These are phyloP conservation scores for Mus pahari DNA, from an alignment of 2,113 vertebrate species.

Conservation along the genomic window DNA sequence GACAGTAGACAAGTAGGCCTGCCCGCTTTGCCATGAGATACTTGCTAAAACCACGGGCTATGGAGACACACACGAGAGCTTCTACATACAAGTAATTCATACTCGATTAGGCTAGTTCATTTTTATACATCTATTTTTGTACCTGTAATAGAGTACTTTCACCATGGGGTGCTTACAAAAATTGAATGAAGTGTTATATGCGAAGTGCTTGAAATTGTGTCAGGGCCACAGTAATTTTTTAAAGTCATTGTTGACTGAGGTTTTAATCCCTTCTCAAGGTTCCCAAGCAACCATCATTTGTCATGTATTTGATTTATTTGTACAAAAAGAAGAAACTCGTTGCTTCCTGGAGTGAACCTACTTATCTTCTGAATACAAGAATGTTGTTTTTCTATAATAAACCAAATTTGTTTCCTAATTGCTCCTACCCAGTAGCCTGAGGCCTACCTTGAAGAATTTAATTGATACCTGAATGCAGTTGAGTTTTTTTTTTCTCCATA, in stretches of 20 bases:
- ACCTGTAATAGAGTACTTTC: not conserved
- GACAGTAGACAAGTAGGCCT: not conserved
- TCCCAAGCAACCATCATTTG: not conserved
- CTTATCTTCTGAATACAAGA: not conserved
- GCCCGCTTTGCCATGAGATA: not conserved
- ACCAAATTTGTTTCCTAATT: not conserved
- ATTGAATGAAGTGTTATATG: not conserved
- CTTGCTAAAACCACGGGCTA: not conserved
- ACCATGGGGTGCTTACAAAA: not conserved
- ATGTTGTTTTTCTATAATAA: conserved; percentile 26
- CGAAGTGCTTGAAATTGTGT: not conserved
- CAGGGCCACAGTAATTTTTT: not conserved
- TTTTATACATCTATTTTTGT: not conserved
- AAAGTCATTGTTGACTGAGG: not conserved
- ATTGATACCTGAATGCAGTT: conserved; percentile 15
- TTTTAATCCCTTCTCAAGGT: conserved; percentile 26
- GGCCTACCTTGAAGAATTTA: not conserved
- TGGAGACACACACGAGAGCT: conserved; percentile 1
- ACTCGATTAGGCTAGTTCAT: not conserved
- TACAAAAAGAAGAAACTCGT: not conserved
- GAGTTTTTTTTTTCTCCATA: not conserved
- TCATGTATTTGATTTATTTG: not conserved
- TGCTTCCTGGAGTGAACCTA: not conserved
- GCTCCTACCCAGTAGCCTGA: not conserved
- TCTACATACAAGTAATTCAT: not conserved